A percentile compares a stretch with the other conserved stretches of the same genome.
Conservation (phyloP, 2,113 vertebrate genomes). For the Neolamprologus brichardi region DNA sequence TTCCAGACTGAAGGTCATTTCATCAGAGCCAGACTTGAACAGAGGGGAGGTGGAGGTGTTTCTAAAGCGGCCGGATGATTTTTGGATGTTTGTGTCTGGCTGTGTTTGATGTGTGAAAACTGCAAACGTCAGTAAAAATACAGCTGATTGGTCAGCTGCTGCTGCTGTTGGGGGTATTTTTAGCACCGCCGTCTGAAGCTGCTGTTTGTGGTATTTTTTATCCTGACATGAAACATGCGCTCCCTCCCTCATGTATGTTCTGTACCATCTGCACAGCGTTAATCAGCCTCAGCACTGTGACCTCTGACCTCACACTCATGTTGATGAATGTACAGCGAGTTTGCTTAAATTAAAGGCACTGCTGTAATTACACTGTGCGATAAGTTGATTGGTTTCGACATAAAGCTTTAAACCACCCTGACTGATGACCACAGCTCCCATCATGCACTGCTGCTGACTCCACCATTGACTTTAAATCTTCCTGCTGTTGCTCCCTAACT, state of each 20-base stretch:
- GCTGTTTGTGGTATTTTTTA: background rate
- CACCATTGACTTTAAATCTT: background rate
- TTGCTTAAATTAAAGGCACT: background rate
- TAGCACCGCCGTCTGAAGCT: background rate
- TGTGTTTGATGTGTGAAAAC: background rate
- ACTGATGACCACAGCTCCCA: background rate
- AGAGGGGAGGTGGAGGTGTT: background rate
- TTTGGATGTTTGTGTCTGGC: background rate
- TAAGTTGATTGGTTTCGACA: background rate
- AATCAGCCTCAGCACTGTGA: background rate
- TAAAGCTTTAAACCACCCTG: background rate
- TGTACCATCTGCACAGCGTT: background rate
- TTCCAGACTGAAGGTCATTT: background rate
- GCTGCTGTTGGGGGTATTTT: background rate
- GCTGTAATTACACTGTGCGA: background rate
- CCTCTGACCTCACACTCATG: background rate
- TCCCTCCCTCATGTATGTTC: background rate
- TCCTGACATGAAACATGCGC: background rate
- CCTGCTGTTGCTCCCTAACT: background rate
- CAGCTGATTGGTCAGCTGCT: background rate
- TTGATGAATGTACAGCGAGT: accelerated
- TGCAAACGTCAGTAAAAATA: background rate
- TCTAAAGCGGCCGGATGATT: background rate
- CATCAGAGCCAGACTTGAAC: background rate
- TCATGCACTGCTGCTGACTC: background rate